Evolutionary conservation across 2,888 invertebrate genomes (phyloP).

Genomic region (Lepidocyrtinus sp.): DNA sequence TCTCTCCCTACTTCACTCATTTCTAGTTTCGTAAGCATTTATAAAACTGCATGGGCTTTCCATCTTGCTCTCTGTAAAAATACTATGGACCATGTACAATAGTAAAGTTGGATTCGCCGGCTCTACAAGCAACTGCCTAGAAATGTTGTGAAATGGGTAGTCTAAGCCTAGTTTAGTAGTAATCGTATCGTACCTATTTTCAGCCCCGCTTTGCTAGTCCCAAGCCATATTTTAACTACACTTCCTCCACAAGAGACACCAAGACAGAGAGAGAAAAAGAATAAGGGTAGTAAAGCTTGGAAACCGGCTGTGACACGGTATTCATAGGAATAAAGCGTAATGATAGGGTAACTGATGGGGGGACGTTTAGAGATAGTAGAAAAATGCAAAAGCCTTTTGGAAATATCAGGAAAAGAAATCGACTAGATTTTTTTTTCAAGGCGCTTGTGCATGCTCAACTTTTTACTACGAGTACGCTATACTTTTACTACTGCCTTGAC

Average conservation of each 20-base stretch:
- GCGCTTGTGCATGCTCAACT: slow-evolving; percentile 64
- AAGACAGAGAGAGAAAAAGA: neutral
- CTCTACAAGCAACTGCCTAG: slow-evolving; percentile 9
- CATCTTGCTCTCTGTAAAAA: slow-evolving; percentile 7
- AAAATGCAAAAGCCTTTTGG: slow-evolving; percentile 10
- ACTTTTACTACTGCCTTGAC: neutral
- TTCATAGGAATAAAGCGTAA: slow-evolving; percentile 1
- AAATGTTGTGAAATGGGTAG: slow-evolving; percentile 27
- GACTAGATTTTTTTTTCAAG: slow-evolving; percentile 40
- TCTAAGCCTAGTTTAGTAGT: neutral
- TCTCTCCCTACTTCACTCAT: slow-evolving; percentile 18
- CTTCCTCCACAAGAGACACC: slow-evolving; percentile 5
- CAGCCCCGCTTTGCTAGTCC: neutral
- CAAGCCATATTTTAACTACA: slow-evolving; percentile 24
- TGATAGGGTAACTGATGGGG: neutral
- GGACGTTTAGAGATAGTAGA: slow-evolving; percentile 1
- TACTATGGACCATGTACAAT: neutral
- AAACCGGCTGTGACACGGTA: neutral
- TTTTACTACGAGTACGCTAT: slow-evolving; percentile 31
- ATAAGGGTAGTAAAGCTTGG: slow-evolving; percentile 19
- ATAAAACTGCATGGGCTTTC: neutral
- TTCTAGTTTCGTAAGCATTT: neutral
- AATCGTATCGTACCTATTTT: neutral
- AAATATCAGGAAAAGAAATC: slow-evolving; percentile 48
- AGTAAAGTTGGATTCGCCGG: neutral